phyloP scores from a whole-genome alignment of 2,888 invertebrate genomes.

The Parnassius mnemosyne region DNA sequence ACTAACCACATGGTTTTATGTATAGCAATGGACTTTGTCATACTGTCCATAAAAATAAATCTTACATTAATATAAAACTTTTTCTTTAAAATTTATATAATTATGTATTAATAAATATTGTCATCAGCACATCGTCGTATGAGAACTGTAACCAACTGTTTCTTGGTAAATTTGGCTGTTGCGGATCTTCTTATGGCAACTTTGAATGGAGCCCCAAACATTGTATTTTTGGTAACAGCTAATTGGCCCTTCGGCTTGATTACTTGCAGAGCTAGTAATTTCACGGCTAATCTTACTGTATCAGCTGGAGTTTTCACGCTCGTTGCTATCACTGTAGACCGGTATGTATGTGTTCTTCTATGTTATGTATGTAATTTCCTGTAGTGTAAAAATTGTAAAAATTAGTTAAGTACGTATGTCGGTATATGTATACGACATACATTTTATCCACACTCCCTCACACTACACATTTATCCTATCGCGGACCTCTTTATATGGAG shows the following conservation, averaged over 20 bases:
- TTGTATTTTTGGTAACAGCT: slow-evolving; percentile 90
- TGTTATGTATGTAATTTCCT: too few species aligned
- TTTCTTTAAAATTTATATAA: too few species aligned
- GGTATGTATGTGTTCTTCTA: slow-evolving; percentile 76
- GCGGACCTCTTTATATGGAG: too few species aligned
- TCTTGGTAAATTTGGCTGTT: slow-evolving; percentile 92
- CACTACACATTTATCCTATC: too few species aligned
- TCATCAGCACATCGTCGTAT: slow-evolving; percentile 87
- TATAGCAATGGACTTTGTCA: too few species aligned
- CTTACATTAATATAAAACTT: too few species aligned
- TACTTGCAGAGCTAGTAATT: slow-evolving; percentile 93
- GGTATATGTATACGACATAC: too few species aligned
- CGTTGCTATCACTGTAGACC: slow-evolving; percentile 94
- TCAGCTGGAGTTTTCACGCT: slow-evolving; percentile 95
- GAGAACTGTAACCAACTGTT: slow-evolving; percentile 95
- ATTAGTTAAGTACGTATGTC: too few species aligned
- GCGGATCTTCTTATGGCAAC: slow-evolving; percentile 93
- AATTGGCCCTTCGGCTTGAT: slow-evolving; percentile 93
- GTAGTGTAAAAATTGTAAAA: too few species aligned
- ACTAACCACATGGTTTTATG: too few species aligned
- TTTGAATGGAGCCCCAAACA: slow-evolving; percentile 93
- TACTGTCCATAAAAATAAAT: too few species aligned
- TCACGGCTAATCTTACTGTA: slow-evolving; percentile 93
- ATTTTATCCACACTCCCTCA: too few species aligned
- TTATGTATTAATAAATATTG: slow-evolving; percentile 19